Percentiles rank a stretch among this genome's conserved stretches.
These are phyloP conservation scores for Brachionus plicatilis DNA, from an alignment of 1,140 invertebrate genomes.

Conservation along the genomic window DNA sequence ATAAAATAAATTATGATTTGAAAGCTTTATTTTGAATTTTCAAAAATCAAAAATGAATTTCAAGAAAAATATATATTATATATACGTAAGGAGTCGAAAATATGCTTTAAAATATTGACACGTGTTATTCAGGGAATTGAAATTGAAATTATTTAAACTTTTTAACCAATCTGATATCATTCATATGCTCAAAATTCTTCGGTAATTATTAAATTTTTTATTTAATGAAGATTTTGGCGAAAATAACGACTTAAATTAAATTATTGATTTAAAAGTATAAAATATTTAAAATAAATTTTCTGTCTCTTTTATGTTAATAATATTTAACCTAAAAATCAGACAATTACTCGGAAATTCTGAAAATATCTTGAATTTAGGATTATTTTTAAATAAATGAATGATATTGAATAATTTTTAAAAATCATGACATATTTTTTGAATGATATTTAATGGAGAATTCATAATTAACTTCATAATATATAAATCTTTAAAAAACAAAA, in stretches of 20 bases:
- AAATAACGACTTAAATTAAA: neutral
- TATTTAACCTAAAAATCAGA: no score
- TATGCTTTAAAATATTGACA: neutral
- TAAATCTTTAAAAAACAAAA: no score
- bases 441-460: no score
- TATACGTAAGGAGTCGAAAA: neutral
- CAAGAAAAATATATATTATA: neutral
- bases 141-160: neutral
- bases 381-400: no score
- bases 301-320: no score
- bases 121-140: neutral
- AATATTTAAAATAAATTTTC: no score
- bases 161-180: neutral
- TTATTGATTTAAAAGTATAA: neutral
- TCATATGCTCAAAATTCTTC: neutral
- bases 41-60: neutral
- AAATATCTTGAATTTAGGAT: no score
- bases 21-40: constrained; percentile 25
- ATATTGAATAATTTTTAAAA: no score
- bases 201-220: neutral
- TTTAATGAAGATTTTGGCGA: neutral
- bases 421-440: no score
- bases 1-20: constrained; percentile 28
- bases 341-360: no score
- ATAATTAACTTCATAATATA: no score